Conservation (phyloP, 2,797 vertebrate species). For the Xyrichtys novacula region DNA sequence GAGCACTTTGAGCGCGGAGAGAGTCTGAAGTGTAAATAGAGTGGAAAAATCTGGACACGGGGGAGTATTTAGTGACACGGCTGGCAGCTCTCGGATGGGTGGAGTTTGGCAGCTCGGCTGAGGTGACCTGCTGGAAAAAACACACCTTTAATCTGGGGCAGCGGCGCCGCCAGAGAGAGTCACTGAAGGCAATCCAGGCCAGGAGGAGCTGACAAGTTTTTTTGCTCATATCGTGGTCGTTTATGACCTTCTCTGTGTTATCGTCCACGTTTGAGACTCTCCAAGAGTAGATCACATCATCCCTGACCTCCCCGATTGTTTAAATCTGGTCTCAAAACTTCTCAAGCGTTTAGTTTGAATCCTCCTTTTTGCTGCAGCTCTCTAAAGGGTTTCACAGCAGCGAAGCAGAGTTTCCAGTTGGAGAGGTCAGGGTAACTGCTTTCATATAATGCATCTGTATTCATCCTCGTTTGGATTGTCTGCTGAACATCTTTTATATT, state of each 20-base stretch:
- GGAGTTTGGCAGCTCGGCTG: constrained; percentile 18
- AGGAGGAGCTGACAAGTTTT: not conserved
- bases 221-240: not conserved
- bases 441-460: too few species aligned
- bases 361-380: not conserved
- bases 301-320: not conserved
- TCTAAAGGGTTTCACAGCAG: too few species aligned
- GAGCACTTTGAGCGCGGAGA: not conserved
- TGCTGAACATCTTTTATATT: too few species aligned
- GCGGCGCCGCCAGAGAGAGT: not conserved
- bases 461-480: too few species aligned
- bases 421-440: too few species aligned
- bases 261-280: too few species aligned
- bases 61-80: constrained; percentile 4
- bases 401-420: too few species aligned
- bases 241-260: too few species aligned
- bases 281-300: not conserved
- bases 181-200: not conserved
- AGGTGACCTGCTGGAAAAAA: constrained; percentile 27
- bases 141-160: constrained; percentile 12
- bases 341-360: not conserved
- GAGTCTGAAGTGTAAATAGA: not conserved
- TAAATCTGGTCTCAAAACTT: not conserved
- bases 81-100: constrained; percentile 26
- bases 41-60: not conserved